Evolutionary conservation across 2,113 vertebrate genomes (phyloP), one percentile per base, ranked within the genome.

Genomic region (Cynocephalus volans): DNA sequence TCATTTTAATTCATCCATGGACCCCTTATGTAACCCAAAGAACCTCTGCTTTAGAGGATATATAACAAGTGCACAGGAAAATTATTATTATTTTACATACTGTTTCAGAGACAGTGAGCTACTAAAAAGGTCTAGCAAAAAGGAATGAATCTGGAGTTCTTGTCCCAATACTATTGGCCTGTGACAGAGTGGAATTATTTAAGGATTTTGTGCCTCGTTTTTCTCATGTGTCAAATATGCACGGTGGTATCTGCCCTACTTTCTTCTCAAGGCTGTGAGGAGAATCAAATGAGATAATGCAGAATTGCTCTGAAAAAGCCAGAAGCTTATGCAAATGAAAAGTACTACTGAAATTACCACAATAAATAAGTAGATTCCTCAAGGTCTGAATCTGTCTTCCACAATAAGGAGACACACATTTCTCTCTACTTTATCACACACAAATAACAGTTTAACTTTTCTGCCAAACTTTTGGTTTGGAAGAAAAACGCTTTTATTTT

Each of bases 201-300:
- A 77, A 54, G 8, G 17, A 21, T 72, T 80, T 84, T 77, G 18
- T 24, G 36, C 56, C 60, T 95, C 36, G 80, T 84, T 93, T 91
- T 84, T 41, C 67, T 92, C 60, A 80, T 72, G 21, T 76, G 54
- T 84, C 58, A 91, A 76, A 64, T 79, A 45, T 1, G 2, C 62
- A 28, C 31, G 12, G 41, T 67, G 24, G 36, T 41, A 50, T 45
- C 5, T 90, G 75, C 18, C 56, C 75, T 96, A 69, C 52, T 82
- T 95, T 96, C n/a, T 91, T 91, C 75, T 83, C 45, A 86, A 86
- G 33, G 70, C 13, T 88, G 31, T 24, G 93, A 4, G 56, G 81
- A 94, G 60, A 95, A 76, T 86, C 62, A 92, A 86, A 96, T 69
- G 58, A 91, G 50, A 88, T 48, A 24, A 93, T 26, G 5, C n/a